A percentile compares a stretch with the other conserved stretches of the same genome.
phyloP scores from a whole-genome alignment of 2,888 invertebrate genomes.

The Cheilosia impressa region DNA sequence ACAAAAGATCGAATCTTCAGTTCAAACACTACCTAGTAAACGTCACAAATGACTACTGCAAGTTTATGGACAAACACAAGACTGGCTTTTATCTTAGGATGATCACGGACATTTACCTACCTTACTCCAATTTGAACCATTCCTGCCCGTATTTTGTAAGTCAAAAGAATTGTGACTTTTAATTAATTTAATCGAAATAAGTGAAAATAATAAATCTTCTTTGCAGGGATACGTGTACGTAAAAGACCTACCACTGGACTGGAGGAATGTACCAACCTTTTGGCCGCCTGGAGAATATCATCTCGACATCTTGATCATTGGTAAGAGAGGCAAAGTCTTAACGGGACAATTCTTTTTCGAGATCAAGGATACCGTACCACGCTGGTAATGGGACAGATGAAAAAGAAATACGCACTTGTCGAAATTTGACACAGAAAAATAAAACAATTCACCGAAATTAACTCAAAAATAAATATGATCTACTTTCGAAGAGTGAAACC shows the following conservation, averaged over 20 bases:
- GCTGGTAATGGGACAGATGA: too few species aligned
- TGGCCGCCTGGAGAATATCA: background rate
- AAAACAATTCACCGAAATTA: too few species aligned
- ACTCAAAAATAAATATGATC: too few species aligned
- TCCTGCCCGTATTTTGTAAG: background rate
- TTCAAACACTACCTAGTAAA: slow-evolving; percentile 7
- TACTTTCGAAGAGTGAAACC: too few species aligned
- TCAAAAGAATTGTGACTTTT: background rate
- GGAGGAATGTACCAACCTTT: background rate
- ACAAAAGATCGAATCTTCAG: background rate
- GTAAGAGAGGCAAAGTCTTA: background rate
- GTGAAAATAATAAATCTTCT: background rate
- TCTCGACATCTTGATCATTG: background rate
- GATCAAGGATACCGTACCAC: background rate
- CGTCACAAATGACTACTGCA: slow-evolving; percentile 13
- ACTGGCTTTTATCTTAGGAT: background rate
- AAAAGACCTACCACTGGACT: background rate
- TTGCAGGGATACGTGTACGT: background rate
- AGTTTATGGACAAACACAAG: background rate
- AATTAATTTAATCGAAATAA: too few species aligned
- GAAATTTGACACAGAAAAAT: too few species aligned
- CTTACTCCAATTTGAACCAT: background rate
- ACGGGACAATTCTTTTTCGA: background rate
- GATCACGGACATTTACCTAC: background rate
- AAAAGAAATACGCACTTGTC: too few species aligned